Conservation (phyloP, 2,113 vertebrate species). For the Antigone vipio region DNA sequence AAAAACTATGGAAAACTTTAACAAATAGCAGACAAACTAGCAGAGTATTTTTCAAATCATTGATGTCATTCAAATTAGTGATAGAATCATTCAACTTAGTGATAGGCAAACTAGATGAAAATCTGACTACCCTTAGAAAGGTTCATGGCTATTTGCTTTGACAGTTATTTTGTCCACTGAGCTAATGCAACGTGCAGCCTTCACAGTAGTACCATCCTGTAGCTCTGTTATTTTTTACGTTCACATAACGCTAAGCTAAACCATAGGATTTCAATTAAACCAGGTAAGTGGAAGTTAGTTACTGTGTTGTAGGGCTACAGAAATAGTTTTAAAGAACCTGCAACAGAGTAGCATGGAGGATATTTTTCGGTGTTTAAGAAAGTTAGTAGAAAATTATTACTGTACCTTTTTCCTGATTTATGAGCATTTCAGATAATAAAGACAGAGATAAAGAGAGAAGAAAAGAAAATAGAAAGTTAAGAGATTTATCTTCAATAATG, state of each 20-base stretch:
- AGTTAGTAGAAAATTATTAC: constrained; percentile 64
- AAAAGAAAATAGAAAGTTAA: constrained; percentile 67
- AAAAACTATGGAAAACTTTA: constrained; percentile 46
- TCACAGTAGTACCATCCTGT: neutral
- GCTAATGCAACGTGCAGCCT: neutral
- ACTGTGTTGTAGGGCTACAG: neutral
- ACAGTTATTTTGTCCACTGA: neutral
- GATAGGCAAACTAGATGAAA: constrained; percentile 13
- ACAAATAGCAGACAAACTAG: constrained; percentile 35
- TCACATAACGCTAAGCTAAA: neutral
- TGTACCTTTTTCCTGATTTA: constrained; percentile 74
- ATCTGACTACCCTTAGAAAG: neutral
- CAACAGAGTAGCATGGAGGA: neutral
- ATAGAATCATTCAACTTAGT: neutral
- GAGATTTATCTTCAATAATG: constrained; percentile 15
- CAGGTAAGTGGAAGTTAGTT: neutral
- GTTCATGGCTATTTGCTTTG: constrained; percentile 1
- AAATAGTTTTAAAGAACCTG: neutral
- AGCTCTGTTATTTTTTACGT: neutral
- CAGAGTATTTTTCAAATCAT: constrained; percentile 22
- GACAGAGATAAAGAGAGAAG: constrained; percentile 49
- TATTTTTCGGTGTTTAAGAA: neutral
- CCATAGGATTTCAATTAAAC: neutral
- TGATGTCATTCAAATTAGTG: neutral
- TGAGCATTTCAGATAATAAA: constrained; percentile 66